Evolutionary conservation across 2,797 vertebrate species (phyloP).

Genomic region (Pelobates cultripes): DNA sequence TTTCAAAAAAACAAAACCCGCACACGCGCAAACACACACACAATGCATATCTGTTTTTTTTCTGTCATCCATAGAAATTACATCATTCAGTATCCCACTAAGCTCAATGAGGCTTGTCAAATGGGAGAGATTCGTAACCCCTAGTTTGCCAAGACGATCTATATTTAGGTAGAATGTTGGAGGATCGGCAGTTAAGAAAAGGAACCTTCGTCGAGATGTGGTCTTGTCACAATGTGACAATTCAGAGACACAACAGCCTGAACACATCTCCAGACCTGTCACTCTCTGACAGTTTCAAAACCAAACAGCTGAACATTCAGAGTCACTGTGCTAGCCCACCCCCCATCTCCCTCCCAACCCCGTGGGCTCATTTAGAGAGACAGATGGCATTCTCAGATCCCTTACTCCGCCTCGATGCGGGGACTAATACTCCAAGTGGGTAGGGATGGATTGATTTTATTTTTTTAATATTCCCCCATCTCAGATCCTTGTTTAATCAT

Average conservation of each 20-base stretch:
- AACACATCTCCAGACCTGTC: slow-evolving; percentile 10
- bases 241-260: slow-evolving; percentile 33
- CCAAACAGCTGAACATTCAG: not conserved
- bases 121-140: not conserved
- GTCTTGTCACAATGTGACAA: slow-evolving; percentile 33
- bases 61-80: slow-evolving; percentile 17
- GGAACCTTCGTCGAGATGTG: slow-evolving; percentile 8
- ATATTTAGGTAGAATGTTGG: no score
- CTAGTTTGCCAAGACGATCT: not conserved
- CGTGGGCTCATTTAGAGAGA: slow-evolving; percentile 1
- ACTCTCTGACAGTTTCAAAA: slow-evolving; percentile 56
- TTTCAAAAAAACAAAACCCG: not conserved
- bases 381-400: slow-evolving; percentile 10
- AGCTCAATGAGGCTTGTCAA: not conserved
- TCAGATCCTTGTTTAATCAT: slow-evolving; percentile 27
- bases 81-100: slow-evolving; percentile 7
- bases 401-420: slow-evolving; percentile 24
- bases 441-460: slow-evolving; percentile 14
- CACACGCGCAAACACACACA: not conserved
- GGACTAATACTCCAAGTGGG: slow-evolving; percentile 27
- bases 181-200: not conserved
- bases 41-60: not conserved
- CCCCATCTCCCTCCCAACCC: slow-evolving; percentile 2
- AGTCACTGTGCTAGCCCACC: not conserved
- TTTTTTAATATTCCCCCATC: not conserved